A percentile compares a stretch with the other conserved stretches of the same genome.
Conservation (phyloP, 1,140 invertebrate genomes). For the Ceratitis capitata region DNA sequence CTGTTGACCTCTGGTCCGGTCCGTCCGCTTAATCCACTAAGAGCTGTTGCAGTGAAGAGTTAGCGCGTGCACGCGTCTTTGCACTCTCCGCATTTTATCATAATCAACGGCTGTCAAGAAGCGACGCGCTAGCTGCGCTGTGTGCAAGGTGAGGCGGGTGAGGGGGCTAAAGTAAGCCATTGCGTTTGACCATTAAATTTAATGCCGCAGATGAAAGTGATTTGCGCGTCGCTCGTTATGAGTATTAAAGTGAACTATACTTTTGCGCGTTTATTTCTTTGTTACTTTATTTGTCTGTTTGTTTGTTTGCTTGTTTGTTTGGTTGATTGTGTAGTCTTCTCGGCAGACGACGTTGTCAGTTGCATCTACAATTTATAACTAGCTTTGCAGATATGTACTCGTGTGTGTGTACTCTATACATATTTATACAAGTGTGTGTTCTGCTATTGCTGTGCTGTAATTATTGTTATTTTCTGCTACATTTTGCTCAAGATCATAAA, state of each 20-base stretch:
- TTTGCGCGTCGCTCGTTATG: background rate
- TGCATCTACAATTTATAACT: background rate
- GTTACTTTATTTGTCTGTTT: too few species aligned
- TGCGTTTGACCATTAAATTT: constrained; percentile 27
- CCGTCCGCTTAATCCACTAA: background rate
- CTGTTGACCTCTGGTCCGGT: constrained; percentile 1
- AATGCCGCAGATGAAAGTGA: constrained; percentile 32
- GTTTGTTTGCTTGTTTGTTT: too few species aligned
- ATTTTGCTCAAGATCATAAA: background rate
- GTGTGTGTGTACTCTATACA: background rate
- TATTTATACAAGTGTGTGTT: too few species aligned
- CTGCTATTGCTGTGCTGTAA: constrained; percentile 6
- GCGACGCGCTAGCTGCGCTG: background rate
- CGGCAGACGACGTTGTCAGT: background rate
- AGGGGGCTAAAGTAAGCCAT: background rate
- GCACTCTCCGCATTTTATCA: background rate
- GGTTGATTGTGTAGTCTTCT: too few species aligned
- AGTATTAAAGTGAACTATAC: background rate
- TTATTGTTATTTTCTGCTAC: background rate
- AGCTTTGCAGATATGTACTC: background rate
- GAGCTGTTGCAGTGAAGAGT: background rate
- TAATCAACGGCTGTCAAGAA: background rate
- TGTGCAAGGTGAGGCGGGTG: background rate
- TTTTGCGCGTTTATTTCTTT: background rate
- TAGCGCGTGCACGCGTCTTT: background rate